phyloP scores from a whole-genome alignment of 1,140 invertebrate species.

The Drosophila varians region DNA sequence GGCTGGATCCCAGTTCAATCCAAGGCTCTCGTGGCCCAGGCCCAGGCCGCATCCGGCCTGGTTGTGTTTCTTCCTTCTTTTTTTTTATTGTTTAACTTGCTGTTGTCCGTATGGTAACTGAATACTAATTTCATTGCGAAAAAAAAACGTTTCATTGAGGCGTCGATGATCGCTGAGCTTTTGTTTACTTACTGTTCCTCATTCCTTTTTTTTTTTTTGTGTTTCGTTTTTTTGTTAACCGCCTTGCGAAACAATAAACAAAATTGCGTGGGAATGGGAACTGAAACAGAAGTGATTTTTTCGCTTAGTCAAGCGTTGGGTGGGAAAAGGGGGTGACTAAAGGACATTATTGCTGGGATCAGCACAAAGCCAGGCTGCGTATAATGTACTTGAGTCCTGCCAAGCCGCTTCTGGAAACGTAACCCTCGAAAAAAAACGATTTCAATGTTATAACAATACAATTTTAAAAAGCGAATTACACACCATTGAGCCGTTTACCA shows the following conservation, averaged over 20 bases:
- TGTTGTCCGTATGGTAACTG: slow-evolving; percentile 66
- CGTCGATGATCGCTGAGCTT: slow-evolving; percentile 72
- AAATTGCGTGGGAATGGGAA: slow-evolving; percentile 74
- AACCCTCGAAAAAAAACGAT: too few relatives aligned
- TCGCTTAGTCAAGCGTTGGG: slow-evolving; percentile 25
- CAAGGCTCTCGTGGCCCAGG: slow-evolving; percentile 11
- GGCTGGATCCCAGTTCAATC: slow-evolving; percentile 17
- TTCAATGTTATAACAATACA: too few relatives aligned
- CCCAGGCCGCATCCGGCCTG: slow-evolving; percentile 45
- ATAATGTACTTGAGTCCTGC: neutral
- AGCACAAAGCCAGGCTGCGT: neutral
- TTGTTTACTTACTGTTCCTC: slow-evolving; percentile 57
- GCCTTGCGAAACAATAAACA: slow-evolving; percentile 54
- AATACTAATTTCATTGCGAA: slow-evolving; percentile 67
- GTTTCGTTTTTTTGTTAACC: slow-evolving; percentile 14
- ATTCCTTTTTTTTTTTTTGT: too few relatives aligned
- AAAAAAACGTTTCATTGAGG: slow-evolving; percentile 51
- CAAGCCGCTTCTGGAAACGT: slow-evolving; percentile 3
- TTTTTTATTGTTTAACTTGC: slow-evolving; percentile 13
- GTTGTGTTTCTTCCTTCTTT: slow-evolving; percentile 12
- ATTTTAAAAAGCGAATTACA: neutral
- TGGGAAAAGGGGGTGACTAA: neutral
- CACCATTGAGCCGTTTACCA: neutral
- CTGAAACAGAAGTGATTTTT: slow-evolving; percentile 40
- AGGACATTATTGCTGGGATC: slow-evolving; percentile 2